Percentiles rank a stretch among this genome's conserved stretches.
Conservation (phyloP, 2,888 invertebrate species). For the Pegoplata infirma region DNA sequence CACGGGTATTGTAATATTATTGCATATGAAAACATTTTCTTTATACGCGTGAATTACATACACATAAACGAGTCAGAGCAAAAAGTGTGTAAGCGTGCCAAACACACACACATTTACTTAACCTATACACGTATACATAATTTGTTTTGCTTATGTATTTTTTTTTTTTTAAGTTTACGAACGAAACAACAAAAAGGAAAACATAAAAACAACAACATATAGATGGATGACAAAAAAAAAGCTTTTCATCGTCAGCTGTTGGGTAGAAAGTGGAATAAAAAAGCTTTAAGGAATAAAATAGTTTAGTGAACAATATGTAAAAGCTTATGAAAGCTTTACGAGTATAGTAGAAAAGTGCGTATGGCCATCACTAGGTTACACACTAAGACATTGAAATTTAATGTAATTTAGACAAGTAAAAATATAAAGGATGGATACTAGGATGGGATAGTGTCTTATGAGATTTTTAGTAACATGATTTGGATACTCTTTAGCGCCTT, state of each 20-base stretch:
- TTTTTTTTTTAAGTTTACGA: conserved; percentile 15
- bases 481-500: too few relatives aligned
- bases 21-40: neutral
- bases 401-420: too few relatives aligned
- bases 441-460: too few relatives aligned
- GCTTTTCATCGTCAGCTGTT: neutral
- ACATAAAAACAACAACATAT: neutral
- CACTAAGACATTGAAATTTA: too few relatives aligned
- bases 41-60: neutral
- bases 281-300: neutral
- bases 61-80: neutral
- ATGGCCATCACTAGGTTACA: neutral
- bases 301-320: neutral
- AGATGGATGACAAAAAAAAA: too few relatives aligned
- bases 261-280: neutral
- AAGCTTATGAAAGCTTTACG: neutral
- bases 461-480: too few relatives aligned
- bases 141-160: conserved; percentile 4
- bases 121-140: conserved; percentile 12
- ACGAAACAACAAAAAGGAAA: neutral
- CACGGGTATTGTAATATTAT: neutral
- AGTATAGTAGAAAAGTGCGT: neutral
- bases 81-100: conserved; percentile 11
- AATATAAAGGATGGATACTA: too few relatives aligned
- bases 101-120: conserved; percentile 6